Evolutionary conservation across 2,113 vertebrate genomes (phyloP).

Genomic region (Ochotona princeps): DNA sequence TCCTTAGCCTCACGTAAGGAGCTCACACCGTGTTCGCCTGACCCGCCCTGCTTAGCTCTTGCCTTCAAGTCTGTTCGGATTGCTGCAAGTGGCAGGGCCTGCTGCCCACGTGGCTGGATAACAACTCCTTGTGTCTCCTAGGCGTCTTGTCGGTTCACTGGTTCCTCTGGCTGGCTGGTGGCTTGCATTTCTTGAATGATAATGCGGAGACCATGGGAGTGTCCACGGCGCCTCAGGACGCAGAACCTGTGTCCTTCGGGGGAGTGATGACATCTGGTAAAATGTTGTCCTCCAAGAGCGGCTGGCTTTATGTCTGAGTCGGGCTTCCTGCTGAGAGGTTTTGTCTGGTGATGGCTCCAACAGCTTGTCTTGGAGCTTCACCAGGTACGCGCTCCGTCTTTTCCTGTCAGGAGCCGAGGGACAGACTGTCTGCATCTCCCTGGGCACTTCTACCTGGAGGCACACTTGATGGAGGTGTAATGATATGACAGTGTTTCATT

Average conservation of each 20-base stretch:
- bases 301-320: not conserved
- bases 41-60: not conserved
- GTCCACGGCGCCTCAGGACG: not conserved
- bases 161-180: too few species aligned
- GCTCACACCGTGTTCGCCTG: not conserved
- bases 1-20: not conserved
- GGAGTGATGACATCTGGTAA: not conserved
- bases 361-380: too few species aligned
- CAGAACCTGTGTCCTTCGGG: not conserved
- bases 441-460: too few species aligned
- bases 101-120: not conserved
- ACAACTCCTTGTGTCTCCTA: not conserved
- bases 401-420: too few species aligned
- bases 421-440: too few species aligned
- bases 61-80: not conserved
- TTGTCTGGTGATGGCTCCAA: too few species aligned
- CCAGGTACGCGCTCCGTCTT: too few species aligned
- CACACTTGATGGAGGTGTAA: too few species aligned
- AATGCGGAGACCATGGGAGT: not conserved
- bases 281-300: not conserved
- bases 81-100: not conserved
- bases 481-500: not conserved
- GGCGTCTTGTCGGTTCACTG: too few species aligned
- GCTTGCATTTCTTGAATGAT: too few species aligned
- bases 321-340: not conserved